These are phyloP conservation scores for Bugula neritina DNA, from an alignment of 2,888 invertebrate species.

Conservation along the genomic window DNA sequence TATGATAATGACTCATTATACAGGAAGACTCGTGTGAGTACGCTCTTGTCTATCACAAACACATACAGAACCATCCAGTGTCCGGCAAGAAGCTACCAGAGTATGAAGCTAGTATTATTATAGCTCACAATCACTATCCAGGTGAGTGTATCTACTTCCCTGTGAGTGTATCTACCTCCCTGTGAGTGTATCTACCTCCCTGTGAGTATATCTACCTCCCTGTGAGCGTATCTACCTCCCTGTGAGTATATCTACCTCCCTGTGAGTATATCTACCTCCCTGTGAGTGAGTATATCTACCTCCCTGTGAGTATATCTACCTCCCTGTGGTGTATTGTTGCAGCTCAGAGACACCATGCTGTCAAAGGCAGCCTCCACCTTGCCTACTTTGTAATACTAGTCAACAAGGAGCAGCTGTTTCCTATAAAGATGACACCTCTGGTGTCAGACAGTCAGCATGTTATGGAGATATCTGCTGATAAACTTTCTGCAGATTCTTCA, in stretches of 20 bases:
- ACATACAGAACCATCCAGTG: not conserved
- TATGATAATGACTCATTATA: too few relatives aligned
- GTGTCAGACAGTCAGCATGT: not conserved
- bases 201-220: not conserved
- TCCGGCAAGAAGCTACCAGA: not conserved
- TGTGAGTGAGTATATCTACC: not conserved
- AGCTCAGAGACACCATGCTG: not conserved
- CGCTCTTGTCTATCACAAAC: not conserved
- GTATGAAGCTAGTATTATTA: constrained; percentile 24
- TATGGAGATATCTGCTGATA: not conserved
- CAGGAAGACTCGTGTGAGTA: constrained; percentile 9
- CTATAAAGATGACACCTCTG: not conserved
- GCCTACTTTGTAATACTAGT: constrained; percentile 23
- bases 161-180: too few relatives aligned
- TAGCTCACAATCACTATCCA: constrained; percentile 14
- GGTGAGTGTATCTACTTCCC: not conserved
- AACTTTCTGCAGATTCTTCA: not conserved
- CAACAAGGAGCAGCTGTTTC: constrained; percentile 26
- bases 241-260: not conserved
- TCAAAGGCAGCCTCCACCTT: constrained; percentile 8
- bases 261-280: not conserved
- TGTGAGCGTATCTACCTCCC: not conserved
- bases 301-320: not conserved
- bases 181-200: not conserved
- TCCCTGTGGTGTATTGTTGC: not conserved